phyloP scores from a whole-genome alignment of 2,888 invertebrate species.

The Dolichomitus sp. region DNA sequence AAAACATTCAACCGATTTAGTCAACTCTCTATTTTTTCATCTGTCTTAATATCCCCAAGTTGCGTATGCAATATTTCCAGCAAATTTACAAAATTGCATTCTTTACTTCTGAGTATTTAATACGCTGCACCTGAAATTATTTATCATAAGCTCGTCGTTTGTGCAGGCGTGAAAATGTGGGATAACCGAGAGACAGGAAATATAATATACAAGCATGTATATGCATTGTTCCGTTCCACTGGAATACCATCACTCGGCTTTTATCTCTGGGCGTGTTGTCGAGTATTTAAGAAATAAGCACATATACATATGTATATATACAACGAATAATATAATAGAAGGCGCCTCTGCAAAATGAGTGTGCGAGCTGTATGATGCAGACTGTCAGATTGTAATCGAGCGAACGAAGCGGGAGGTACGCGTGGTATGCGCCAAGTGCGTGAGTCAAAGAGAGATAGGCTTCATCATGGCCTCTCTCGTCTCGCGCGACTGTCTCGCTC shows the following conservation, averaged over 20 bases:
- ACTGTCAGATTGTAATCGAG: slow-evolving; percentile 36
- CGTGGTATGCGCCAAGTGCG: slow-evolving; percentile 9
- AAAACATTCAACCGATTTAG: too few relatives aligned
- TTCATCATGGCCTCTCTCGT: slow-evolving; percentile 56
- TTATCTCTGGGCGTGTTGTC: slow-evolving; percentile 10
- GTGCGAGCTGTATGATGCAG: neutral
- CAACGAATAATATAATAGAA: slow-evolving; percentile 12
- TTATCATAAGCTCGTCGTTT: neutral
- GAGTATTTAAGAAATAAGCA: slow-evolving; percentile 2
- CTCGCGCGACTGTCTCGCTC: slow-evolving; percentile 40
- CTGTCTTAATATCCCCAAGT: neutral
- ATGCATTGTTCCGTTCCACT: slow-evolving; percentile 11
- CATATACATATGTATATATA: neutral
- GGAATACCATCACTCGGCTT: neutral
- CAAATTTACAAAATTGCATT: neutral
- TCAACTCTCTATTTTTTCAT: too few relatives aligned
- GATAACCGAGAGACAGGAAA: neutral
- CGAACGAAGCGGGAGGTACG: slow-evolving; percentile 28
- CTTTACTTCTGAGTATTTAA: neutral
- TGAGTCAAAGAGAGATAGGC: slow-evolving; percentile 37
- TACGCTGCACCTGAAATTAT: slow-evolving; percentile 7
- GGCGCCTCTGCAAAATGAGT: slow-evolving; percentile 15
- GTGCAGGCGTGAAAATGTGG: neutral
- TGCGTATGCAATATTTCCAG: neutral
- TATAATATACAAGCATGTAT: neutral